Conservation (phyloP, 92 coral and sea anemone species). For the Meandrina meandrites region DNA sequence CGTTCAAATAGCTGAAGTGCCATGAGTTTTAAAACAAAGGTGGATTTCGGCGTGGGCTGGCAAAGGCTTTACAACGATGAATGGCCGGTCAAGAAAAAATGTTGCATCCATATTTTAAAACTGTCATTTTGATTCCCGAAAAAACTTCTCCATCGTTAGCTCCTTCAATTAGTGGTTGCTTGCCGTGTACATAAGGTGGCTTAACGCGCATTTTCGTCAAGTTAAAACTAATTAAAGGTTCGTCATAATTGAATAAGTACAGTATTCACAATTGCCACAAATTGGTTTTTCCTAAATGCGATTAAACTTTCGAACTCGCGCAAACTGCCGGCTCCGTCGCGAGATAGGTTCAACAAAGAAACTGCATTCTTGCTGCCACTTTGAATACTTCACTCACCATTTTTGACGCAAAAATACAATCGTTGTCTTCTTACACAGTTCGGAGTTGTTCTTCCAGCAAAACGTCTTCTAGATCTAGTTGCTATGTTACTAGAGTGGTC, state of each 20-base stretch:
- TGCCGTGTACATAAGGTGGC: background rate
- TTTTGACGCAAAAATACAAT: background rate
- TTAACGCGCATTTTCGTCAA: background rate
- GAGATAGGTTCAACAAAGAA: background rate
- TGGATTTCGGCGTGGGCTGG: background rate
- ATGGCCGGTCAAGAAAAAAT: background rate
- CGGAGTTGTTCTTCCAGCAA: background rate
- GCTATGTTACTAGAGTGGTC: background rate
- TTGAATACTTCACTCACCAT: constrained; percentile 22
- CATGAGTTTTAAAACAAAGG: background rate
- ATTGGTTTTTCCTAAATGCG: constrained; percentile 24
- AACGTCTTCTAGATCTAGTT: background rate
- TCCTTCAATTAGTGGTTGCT: background rate
- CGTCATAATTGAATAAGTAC: constrained; percentile 30
- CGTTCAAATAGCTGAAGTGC: constrained; percentile 10
- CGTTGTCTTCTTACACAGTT: background rate
- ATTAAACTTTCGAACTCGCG: constrained; percentile 6
- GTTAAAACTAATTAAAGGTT: constrained; percentile 17
- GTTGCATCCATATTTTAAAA: background rate
- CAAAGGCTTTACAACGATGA: background rate
- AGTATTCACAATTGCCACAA: constrained; percentile 19
- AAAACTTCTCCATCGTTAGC: background rate
- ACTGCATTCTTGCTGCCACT: background rate
- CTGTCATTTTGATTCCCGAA: background rate
- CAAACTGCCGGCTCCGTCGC: background rate